phyloP scores from a whole-genome alignment of 2,113 vertebrate species.

The Centrocercus urophasianus region DNA sequence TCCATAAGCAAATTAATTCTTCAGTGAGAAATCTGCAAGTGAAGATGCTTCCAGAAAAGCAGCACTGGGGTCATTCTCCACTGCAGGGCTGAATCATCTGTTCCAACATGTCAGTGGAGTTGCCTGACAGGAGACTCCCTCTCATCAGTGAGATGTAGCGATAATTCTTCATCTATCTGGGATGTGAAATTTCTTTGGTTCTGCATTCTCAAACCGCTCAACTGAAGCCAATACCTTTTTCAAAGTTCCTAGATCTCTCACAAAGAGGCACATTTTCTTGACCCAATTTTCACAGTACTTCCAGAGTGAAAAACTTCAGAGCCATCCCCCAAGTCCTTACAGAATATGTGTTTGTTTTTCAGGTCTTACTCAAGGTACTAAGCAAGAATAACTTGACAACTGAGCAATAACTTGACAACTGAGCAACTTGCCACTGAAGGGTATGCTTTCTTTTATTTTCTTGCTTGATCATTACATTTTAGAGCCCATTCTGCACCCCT shows the following conservation, averaged over 20 bases:
- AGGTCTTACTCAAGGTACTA: background rate
- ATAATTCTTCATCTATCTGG: background rate
- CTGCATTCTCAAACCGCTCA: background rate
- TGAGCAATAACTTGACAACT: background rate
- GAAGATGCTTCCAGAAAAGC: conserved; percentile 18
- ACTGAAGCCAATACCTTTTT: background rate
- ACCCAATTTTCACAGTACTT: background rate
- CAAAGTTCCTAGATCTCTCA: background rate
- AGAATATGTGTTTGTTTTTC: background rate
- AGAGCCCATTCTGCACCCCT: background rate
- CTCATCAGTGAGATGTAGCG: accelerated
- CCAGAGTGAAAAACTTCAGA: background rate
- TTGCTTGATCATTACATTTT: background rate
- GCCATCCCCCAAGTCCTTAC: background rate
- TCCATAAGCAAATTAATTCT: conserved; percentile 17
- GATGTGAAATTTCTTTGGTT: background rate
- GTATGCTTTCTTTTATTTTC: background rate
- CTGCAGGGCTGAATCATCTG: background rate
- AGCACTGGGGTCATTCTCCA: background rate
- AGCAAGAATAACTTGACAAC: background rate
- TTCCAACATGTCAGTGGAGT: background rate
- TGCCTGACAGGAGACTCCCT: background rate
- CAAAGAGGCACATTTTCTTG: background rate
- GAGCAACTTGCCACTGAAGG: background rate
- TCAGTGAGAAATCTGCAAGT: background rate